Percentiles rank a stretch among this genome's conserved stretches.
Evolutionary conservation across 2,113 vertebrate species (phyloP).

Genomic region (Erythrocercus mccallii): DNA sequence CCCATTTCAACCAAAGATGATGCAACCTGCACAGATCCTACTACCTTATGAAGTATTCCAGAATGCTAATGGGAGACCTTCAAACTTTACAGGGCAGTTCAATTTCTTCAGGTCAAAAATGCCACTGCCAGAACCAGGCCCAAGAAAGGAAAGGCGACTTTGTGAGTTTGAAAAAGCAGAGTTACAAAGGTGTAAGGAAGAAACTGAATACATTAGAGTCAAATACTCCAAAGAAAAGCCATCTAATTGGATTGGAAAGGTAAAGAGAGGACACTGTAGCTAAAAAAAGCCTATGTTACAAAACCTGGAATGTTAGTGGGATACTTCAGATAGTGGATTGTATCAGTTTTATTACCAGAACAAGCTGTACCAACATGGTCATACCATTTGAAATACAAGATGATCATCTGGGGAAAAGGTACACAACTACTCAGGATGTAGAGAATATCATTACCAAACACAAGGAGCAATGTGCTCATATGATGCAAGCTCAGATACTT

Average conservation of each 20-base stretch:
- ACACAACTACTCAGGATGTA: not conserved
- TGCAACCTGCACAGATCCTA: not conserved
- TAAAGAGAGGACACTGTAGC: not conserved
- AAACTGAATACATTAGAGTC: not conserved
- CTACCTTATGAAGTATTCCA: not conserved
- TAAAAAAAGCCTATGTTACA: not conserved
- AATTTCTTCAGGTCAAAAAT: not conserved
- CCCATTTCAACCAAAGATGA: not conserved
- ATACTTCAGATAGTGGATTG: not conserved
- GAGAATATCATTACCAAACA: not conserved
- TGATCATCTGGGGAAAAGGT: not conserved
- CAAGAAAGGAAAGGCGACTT: not conserved
- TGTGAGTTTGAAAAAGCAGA: not conserved
- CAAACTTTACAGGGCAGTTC: not conserved
- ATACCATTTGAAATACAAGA: not conserved
- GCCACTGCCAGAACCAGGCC: not conserved
- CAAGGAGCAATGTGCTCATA: not conserved
- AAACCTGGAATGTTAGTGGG: slow-evolving; percentile 2
- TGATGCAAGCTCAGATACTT: not conserved
- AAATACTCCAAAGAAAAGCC: not conserved
- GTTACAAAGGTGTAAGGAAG: not conserved
- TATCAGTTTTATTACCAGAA: not conserved
- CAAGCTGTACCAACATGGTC: not conserved
- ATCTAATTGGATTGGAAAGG: slow-evolving; percentile 18
- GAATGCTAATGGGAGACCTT: not conserved